phyloP scores from a whole-genome alignment of 2,113 vertebrate species.

The Porphyrio hochstetteri region DNA sequence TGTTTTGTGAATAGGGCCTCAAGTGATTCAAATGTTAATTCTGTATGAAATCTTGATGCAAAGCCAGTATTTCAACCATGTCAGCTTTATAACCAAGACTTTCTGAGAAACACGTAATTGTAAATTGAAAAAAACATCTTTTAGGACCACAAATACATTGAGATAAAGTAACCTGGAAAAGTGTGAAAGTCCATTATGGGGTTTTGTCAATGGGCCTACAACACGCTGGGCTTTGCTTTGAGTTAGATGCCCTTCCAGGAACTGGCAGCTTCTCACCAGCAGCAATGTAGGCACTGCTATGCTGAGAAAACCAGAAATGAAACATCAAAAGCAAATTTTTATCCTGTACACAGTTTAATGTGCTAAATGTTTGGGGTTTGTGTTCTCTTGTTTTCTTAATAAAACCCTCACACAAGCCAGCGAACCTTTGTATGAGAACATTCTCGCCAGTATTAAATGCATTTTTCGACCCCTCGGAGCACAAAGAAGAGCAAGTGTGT shows the following conservation, averaged over 20 bases:
- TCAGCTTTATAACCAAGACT: constrained; percentile 29
- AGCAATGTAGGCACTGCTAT: not conserved
- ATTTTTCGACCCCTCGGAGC: not conserved
- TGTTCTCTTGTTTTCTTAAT: not conserved
- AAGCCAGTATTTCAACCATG: constrained; percentile 54
- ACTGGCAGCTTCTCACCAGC: not conserved
- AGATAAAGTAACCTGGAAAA: constrained; percentile 49
- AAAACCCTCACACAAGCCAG: not conserved
- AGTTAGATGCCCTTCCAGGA: not conserved
- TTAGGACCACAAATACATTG: constrained; percentile 4
- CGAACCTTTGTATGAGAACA: not conserved
- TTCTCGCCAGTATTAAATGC: not conserved
- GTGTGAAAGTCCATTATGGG: not conserved
- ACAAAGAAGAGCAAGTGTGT: not conserved
- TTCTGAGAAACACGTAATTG: constrained; percentile 46
- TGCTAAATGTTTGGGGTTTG: not conserved
- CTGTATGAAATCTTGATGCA: constrained; percentile 50
- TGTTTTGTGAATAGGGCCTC: constrained; percentile 42
- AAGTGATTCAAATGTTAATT: constrained; percentile 67
- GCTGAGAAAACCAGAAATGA: not conserved
- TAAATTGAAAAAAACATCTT: constrained; percentile 52
- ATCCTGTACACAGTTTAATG: not conserved
- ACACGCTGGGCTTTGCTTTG: not conserved
- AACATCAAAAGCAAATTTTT: not conserved
- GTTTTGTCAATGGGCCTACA: not conserved